These are phyloP conservation scores for Melanotaenia pygmaea DNA, from an alignment of 2,797 vertebrate species.

Conservation along the genomic window DNA sequence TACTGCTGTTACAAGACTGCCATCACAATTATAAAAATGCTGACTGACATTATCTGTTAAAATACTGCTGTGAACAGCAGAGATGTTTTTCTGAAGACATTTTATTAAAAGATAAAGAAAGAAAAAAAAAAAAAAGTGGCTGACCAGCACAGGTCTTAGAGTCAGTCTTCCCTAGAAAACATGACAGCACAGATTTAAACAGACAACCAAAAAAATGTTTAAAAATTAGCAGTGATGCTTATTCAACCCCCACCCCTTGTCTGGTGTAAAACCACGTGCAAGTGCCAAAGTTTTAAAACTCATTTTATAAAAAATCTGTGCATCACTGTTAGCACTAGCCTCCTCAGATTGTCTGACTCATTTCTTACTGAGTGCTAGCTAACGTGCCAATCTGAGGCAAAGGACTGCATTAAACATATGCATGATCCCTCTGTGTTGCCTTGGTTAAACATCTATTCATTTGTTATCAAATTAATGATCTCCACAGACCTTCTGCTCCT, in stretches of 20 bases:
- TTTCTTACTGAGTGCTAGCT: conserved; percentile 57
- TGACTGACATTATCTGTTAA: conserved; percentile 18
- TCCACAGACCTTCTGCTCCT: conserved; percentile 57
- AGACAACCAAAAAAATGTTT: conserved; percentile 16
- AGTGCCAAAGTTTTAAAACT: conserved; percentile 72
- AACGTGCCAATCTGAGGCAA: conserved; percentile 56
- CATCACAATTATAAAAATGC: conserved; percentile 14
- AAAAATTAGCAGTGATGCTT: conserved; percentile 3
- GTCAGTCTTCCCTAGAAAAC: conserved; percentile 22
- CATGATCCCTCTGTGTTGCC: conserved; percentile 73
- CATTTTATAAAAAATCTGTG: conserved; percentile 34
- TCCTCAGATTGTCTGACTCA: conserved; percentile 58
- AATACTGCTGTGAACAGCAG: conserved; percentile 23
- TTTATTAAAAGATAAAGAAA: neutral
- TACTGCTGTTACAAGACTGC: conserved; percentile 25
- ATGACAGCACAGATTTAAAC: conserved; percentile 25
- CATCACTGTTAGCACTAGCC: conserved; percentile 55
- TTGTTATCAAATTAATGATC: conserved; percentile 61
- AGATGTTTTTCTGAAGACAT: conserved; percentile 1
- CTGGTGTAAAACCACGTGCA: conserved; percentile 40
- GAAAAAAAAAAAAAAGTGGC: neutral
- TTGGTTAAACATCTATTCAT: conserved; percentile 71
- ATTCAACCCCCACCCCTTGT: conserved; percentile 20
- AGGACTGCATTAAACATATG: conserved; percentile 67
- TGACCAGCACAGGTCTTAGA: conserved; percentile 14